phyloP scores from a whole-genome alignment of 2,888 invertebrate species.

The Meteorus cinctellus region DNA sequence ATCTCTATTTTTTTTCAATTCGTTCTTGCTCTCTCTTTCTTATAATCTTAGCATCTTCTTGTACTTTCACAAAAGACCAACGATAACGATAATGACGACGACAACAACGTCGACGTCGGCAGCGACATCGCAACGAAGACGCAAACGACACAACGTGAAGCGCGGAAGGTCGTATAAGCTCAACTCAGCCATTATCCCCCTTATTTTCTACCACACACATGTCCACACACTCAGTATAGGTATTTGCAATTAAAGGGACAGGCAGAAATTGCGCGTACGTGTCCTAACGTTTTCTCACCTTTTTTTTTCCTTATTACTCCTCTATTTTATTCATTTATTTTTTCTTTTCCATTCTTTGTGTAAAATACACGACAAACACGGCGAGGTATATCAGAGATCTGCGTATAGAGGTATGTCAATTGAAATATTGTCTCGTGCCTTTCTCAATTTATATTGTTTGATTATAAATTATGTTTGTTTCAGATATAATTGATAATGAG shows the following conservation, averaged over 20 bases:
- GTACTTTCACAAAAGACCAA: slow-evolving; percentile 11
- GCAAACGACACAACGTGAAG: neutral
- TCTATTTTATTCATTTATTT: slow-evolving; percentile 39
- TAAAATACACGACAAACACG: neutral
- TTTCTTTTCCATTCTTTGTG: neutral
- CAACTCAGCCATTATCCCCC: slow-evolving; percentile 31
- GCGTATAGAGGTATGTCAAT: neutral
- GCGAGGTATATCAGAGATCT: neutral
- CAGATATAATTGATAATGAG: neutral
- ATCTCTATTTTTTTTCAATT: neutral
- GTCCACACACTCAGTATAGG: slow-evolving; percentile 30
- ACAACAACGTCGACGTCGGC: slow-evolving; percentile 9
- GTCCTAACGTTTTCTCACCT: slow-evolving; percentile 40
- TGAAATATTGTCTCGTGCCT: neutral
- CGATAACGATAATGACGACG: slow-evolving; percentile 44
- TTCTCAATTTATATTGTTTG: neutral
- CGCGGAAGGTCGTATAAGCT: slow-evolving; percentile 26
- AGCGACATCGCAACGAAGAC: neutral
- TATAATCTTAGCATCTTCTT: slow-evolving; percentile 8
- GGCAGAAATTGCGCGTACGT: slow-evolving; percentile 55
- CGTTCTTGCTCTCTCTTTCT: neutral
- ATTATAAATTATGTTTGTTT: neutral
- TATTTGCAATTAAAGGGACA: slow-evolving; percentile 59
- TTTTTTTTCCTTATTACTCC: slow-evolving; percentile 18
- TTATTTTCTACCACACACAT: slow-evolving; percentile 25